Base-by-base conservation (phyloP, 2,797 vertebrate species). In the Champsocephalus gunnari region DNA sequence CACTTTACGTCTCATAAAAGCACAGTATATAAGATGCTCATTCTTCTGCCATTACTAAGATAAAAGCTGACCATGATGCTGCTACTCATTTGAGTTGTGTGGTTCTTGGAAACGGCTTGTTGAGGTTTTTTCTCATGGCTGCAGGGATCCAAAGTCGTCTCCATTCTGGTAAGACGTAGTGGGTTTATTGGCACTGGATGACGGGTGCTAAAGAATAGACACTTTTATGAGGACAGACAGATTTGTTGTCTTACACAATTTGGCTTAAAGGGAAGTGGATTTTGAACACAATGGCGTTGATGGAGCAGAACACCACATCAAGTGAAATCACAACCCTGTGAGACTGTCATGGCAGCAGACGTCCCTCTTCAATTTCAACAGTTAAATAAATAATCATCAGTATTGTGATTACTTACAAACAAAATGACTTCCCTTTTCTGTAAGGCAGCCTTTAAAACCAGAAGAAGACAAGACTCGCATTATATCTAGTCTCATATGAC, bases 81-180 rank as follows among this genome's bases (percentile, higher is more conserved):
- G 76, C 76, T 79, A 70, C 73, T 87, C 85, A 75, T 76, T 75
- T 66, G n/a, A 72, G 75, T 66, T 75, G 50, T 73, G 82, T 47
- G 85, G 88, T 88, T 81, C 34, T 38, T 74, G 63, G 70, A 68
- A 19, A 5, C 44, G 55, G 77, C 66, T 34, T 65, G 66, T 71
- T 77, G 85, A 84, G 74, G 83, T 70, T 89, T 51, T 81, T 66
- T 60, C 66, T 69, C 55, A 73, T 71, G 57, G 68, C 68, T 73
- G 53, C 73, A 71, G 71, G 71, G 60, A 59, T 67, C 63, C 28
- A 38, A 5, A 66, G 24, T 38, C 45, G 7, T 62, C 51, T 54
- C 66, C 34, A 38, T 21, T 81, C 73, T 82, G 78, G 16, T 64
- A 58, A 24, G 66, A 69, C 45, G 76, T 71, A 63, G 59, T 58